phyloP scores from a whole-genome alignment of 2,888 invertebrate genomes.

The Acholoe squamosa region DNA sequence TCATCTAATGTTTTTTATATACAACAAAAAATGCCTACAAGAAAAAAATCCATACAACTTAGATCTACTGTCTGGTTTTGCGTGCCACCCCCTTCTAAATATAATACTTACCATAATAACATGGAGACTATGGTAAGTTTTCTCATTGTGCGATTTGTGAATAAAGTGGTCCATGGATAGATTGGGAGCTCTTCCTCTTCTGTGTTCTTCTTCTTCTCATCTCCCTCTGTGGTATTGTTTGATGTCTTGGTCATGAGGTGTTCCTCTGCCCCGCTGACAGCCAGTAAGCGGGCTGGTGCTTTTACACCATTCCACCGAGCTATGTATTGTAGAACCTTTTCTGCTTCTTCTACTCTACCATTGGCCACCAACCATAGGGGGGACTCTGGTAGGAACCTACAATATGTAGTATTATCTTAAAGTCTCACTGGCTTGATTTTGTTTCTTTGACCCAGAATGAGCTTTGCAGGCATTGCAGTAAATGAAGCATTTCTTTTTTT shows the following conservation, averaged over 20 bases:
- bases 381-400: slow-evolving; percentile 66
- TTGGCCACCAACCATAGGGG: slow-evolving; percentile 67
- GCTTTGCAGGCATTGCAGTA: too few relatives aligned
- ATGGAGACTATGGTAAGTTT: slow-evolving; percentile 3
- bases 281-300: slow-evolving; percentile 18
- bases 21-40: background rate
- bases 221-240: background rate
- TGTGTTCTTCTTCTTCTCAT: background rate
- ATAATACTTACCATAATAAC: slow-evolving; percentile 44
- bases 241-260: background rate
- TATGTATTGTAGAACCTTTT: slow-evolving; percentile 61
- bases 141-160: slow-evolving; percentile 13
- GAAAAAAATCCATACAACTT: background rate
- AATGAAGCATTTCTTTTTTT: too few relatives aligned
- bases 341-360: slow-evolving; percentile 61
- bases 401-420: too few relatives aligned
- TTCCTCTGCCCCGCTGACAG: background rate
- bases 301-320: slow-evolving; percentile 63
- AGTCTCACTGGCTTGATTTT: too few relatives aligned
- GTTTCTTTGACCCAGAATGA: too few relatives aligned
- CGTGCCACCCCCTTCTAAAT: too few relatives aligned
- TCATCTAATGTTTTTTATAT: background rate
- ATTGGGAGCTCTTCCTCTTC: background rate
- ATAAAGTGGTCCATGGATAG: slow-evolving; percentile 35
- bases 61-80: too few relatives aligned